phyloP scores from a whole-genome alignment of 2,113 vertebrate genomes.

The Eonycteris spelaea region DNA sequence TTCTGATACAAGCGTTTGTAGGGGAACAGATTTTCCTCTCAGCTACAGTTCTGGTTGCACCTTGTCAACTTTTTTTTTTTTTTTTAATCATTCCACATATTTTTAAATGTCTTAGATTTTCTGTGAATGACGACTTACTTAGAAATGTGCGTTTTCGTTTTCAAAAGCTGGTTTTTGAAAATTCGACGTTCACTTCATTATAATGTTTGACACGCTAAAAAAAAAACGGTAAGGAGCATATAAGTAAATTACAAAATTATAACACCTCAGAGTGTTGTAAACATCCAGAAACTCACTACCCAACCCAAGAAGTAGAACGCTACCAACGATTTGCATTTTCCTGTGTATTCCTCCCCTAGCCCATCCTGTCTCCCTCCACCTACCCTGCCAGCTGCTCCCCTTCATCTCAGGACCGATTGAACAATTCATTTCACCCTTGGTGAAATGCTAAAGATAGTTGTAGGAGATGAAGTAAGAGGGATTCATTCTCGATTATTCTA shows the following conservation, averaged over 20 bases:
- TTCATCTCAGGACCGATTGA: not conserved
- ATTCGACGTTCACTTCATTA: not conserved
- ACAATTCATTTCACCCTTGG: not conserved
- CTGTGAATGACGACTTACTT: not conserved
- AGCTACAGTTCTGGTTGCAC: not conserved
- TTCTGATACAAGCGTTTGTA: not conserved
- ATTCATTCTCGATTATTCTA: not conserved
- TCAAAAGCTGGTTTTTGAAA: not conserved
- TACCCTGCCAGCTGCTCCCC: not conserved
- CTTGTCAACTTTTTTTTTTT: not conserved
- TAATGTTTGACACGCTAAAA: not conserved
- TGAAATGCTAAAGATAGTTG: not conserved
- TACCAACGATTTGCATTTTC: not conserved
- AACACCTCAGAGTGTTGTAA: not conserved
- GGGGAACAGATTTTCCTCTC: not conserved
- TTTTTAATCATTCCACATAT: not conserved
- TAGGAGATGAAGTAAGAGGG: not conserved
- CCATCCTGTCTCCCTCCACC: not conserved
- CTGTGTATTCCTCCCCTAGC: not conserved
- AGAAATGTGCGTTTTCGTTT: not conserved
- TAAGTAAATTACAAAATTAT: not conserved
- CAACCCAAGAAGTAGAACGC: not conserved
- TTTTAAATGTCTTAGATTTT: not conserved
- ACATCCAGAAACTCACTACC: not conserved
- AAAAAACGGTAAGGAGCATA: not conserved